Percentiles rank a stretch among this genome's conserved stretches.
Conservation (phyloP, 2,797 vertebrate species). For the Fistularia tabacaria region DNA sequence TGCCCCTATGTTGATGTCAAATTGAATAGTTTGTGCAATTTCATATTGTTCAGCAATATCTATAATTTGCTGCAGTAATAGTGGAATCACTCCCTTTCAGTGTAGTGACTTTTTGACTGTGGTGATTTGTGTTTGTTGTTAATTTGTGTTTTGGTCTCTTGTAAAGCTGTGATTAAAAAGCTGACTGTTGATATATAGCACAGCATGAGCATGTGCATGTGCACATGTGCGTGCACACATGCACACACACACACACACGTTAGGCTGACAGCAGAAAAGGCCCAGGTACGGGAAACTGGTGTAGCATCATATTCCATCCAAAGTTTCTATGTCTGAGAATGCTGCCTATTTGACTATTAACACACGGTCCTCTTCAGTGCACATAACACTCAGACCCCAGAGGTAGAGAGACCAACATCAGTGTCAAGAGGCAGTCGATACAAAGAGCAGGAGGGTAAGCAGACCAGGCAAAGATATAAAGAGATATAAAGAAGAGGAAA, state of each 20-base stretch:
- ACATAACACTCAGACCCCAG: slow-evolving; percentile 13
- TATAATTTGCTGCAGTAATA: too few relatives aligned
- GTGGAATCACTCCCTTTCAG: too few relatives aligned
- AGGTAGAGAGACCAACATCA: slow-evolving; percentile 59
- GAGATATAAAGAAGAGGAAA: slow-evolving; percentile 44
- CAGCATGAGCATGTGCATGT: not conserved
- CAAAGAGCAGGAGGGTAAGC: slow-evolving; percentile 18
- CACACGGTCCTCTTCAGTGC: not conserved
- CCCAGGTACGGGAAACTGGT: slow-evolving; percentile 17
- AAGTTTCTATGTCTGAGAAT: slow-evolving; percentile 10
- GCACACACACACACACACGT: not conserved
- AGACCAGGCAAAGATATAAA: slow-evolving; percentile 28
- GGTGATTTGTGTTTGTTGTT: too few relatives aligned
- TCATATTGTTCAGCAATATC: too few relatives aligned
- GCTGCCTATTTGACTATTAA: slow-evolving; percentile 7
- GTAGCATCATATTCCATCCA: slow-evolving; percentile 5
- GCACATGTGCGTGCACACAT: slow-evolving; percentile 1
- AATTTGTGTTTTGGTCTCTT: too few relatives aligned
- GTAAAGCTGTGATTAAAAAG: too few relatives aligned
- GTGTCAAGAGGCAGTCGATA: too few relatives aligned
- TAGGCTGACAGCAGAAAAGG: not conserved
- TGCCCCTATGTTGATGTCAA: too few relatives aligned
- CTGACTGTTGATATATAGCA: slow-evolving; percentile 1
- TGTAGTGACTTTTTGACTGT: too few relatives aligned
- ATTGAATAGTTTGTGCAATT: too few relatives aligned